Evolutionary conservation across 2,888 invertebrate species (phyloP).

Genomic region (Drosophila paramelanica): DNA sequence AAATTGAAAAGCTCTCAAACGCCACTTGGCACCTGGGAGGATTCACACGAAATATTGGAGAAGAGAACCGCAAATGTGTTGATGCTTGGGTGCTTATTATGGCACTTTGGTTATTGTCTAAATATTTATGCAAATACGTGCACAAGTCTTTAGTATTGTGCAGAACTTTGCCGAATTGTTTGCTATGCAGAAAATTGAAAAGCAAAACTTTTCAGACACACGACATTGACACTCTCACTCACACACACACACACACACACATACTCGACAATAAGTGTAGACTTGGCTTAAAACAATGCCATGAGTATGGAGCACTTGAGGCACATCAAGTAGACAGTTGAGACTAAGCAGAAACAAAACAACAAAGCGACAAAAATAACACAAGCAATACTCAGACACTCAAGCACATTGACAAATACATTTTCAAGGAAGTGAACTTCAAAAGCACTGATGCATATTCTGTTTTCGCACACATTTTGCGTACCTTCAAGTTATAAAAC

Average conservation of each 20-base stretch:
- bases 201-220: conserved; percentile 63
- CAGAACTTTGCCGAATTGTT: conserved; percentile 59
- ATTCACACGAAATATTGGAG: conserved; percentile 52
- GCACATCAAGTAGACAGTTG: conserved; percentile 30
- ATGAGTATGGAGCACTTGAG: conserved; percentile 51
- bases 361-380: conserved; percentile 27
- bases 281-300: conserved; percentile 61
- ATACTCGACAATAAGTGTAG: conserved; percentile 18
- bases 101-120: conserved; percentile 49
- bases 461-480: conserved; percentile 42
- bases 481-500: conserved; percentile 19
- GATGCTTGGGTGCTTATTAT: conserved; percentile 47
- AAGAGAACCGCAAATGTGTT: conserved; percentile 2
- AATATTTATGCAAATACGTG: conserved; percentile 79
- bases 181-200: conserved; percentile 76
- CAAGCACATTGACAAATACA: conserved; percentile 67
- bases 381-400: conserved; percentile 53
- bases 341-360: conserved; percentile 20
- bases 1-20: conserved; percentile 56
- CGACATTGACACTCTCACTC: conserved; percentile 4
- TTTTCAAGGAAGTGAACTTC: conserved; percentile 57
- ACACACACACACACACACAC: conserved; percentile 4
- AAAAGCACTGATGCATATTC: conserved; percentile 42
- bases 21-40: conserved; percentile 57
- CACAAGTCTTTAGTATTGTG: conserved; percentile 71